phyloP scores from a whole-genome alignment of 1,140 invertebrate genomes.

The Aphelenchoides besseyi region DNA sequence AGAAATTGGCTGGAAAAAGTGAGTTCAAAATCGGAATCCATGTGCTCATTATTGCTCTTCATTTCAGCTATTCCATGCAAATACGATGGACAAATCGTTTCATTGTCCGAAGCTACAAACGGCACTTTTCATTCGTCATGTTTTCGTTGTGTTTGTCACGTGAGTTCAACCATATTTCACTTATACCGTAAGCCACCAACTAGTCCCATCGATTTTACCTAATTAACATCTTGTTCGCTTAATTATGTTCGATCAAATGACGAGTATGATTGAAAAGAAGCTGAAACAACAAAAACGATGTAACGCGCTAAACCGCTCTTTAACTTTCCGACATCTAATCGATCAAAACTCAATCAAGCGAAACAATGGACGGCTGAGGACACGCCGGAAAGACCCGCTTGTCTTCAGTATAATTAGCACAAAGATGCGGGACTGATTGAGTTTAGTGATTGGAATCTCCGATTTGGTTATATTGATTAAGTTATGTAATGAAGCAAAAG shows the following conservation, averaged over 20 bases:
- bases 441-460: neutral
- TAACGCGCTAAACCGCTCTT: neutral
- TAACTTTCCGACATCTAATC: neutral
- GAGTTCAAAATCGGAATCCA: neutral
- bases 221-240: neutral
- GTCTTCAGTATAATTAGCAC: neutral
- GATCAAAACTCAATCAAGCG: neutral
- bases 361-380: neutral
- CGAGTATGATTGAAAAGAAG: neutral
- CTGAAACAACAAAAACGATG: too few species aligned
- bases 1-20: constrained; percentile 1
- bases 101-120: constrained; percentile 12
- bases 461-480: neutral
- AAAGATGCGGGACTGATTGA: neutral
- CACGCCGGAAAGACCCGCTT: neutral
- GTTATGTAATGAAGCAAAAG: neutral
- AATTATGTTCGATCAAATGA: neutral
- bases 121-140: neutral
- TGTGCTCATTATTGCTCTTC: neutral
- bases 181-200: neutral
- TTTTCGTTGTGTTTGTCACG: constrained; percentile 4
- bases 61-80: neutral
- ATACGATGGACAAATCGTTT: neutral
- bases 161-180: constrained; percentile 2
- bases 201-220: neutral